These are phyloP conservation scores for Harpagoxenus sublaevis DNA, from an alignment of 2,888 invertebrate species.

Conservation along the genomic window DNA sequence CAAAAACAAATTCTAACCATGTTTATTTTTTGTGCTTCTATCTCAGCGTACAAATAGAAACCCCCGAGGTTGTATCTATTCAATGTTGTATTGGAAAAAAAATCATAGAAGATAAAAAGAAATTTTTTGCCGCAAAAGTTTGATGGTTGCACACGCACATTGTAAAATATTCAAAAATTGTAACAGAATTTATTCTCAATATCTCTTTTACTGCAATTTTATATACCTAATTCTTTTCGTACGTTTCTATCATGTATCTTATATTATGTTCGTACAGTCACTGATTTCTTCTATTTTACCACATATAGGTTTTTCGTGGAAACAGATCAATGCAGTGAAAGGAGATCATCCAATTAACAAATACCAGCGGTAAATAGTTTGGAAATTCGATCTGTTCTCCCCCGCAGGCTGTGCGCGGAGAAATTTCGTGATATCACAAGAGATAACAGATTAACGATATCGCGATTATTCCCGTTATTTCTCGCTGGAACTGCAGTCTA, in stretches of 20 bases:
- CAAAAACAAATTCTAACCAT: constrained; percentile 18
- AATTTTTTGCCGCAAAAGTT: background rate
- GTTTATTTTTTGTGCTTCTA: constrained; percentile 14
- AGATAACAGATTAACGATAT: constrained; percentile 72
- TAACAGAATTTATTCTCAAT: background rate
- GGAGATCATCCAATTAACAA: constrained; percentile 19
- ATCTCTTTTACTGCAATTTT: background rate
- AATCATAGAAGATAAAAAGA: background rate
- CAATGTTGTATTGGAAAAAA: constrained; percentile 4
- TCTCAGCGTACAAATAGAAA: background rate
- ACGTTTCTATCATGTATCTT: background rate
- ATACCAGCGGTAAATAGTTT: constrained; percentile 18
- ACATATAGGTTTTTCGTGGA: background rate
- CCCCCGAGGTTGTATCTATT: background rate
- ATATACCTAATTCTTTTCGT: background rate
- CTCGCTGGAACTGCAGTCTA: constrained; percentile 67
- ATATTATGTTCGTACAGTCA: background rate
- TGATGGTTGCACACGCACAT: background rate
- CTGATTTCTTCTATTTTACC: background rate
- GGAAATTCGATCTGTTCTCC: background rate
- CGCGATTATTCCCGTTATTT: constrained; percentile 71
- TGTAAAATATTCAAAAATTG: background rate
- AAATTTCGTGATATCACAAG: constrained; percentile 60
- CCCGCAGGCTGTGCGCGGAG: constrained; percentile 33
- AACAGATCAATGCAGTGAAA: constrained; percentile 27